Conservation (phyloP, 1,140 invertebrate genomes). For the Metopolophium dirhodum region DNA sequence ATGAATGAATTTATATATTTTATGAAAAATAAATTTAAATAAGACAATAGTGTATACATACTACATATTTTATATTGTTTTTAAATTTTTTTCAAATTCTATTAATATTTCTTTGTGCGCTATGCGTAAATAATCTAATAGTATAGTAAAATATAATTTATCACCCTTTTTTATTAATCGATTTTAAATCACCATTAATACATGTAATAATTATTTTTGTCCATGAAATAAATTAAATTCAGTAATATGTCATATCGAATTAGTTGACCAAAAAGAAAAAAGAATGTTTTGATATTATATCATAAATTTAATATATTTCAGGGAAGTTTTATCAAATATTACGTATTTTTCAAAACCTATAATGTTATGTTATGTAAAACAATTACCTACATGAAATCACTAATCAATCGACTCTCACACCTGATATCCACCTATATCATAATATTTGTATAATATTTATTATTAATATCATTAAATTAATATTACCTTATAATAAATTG, state of each 20-base stretch:
- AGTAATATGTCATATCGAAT: not conserved
- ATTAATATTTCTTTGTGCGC: no score
- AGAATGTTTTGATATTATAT: not conserved
- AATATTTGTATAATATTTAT: no score
- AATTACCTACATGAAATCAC: not conserved
- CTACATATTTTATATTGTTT: no score
- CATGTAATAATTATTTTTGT: not conserved
- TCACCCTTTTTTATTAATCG: constrained; percentile 32
- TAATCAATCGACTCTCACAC: not conserved
- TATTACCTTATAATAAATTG: not conserved
- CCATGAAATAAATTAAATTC: not conserved
- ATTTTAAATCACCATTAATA: constrained; percentile 11
- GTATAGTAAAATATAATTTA: not conserved
- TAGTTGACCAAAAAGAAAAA: not conserved
- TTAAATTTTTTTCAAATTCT: no score
- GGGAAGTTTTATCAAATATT: not conserved
- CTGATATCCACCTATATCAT: no score
- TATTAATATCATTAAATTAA: not conserved
- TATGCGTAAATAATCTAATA: not conserved
- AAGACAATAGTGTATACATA: no score
- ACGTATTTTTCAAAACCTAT: not conserved
- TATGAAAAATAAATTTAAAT: no score
- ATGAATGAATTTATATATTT: no score
- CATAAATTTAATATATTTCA: not conserved
- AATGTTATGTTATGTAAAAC: not conserved